Evolutionary conservation across 2,888 invertebrate species (phyloP), one percentile per base, ranked within the genome.

Genomic region (Colletes collaris): DNA sequence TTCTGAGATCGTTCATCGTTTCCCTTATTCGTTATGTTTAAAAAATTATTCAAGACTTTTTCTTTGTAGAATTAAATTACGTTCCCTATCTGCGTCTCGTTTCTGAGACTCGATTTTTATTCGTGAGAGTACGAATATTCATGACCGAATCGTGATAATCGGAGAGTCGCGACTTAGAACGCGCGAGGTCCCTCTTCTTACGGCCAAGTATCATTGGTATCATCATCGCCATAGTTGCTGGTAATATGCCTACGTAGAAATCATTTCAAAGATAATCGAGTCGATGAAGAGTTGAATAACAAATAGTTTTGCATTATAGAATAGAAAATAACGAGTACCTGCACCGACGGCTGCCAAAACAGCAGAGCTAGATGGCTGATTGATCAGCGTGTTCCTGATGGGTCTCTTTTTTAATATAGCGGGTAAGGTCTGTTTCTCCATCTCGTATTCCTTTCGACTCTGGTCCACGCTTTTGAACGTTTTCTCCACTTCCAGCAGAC

Each of bases 151-250:
- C 16, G 10, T 13, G 67, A 13, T 65, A 50, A 19, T 79, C 59
- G 59, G 27, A 40, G 3, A 40, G 63, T 10, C 52, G 11, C 37
- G 58, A 50, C 10, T 60, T 19, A 11, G 71, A 55, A 63, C 59
- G 44, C 11, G 52, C 64, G 40, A 85, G 37, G 40, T 86, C 84
- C 66, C 92, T 87, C 85, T 92, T 93, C 85, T 93, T 93, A 59
- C 94, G 93, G n/a, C 96, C 96, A 76, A 97, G 93, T 91, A 96
- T 95, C 95, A 97, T 95, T 0, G 97, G 97, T 52, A 97, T 95
- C 84, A 97, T 94, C 95, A 97, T 96, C 0, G 96, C 97, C 95
- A 97, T 96, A 0, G 97, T 96, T 0, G 96, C 97, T 6, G 97
- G 97, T 27, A 97, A 94, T 95, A 97, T 96, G 0, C 97, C 86